A percentile compares a stretch with the other conserved stretches of the same genome.
Evolutionary conservation across 1,140 invertebrate genomes (phyloP).

Genomic region (Drosophila ananassae): DNA sequence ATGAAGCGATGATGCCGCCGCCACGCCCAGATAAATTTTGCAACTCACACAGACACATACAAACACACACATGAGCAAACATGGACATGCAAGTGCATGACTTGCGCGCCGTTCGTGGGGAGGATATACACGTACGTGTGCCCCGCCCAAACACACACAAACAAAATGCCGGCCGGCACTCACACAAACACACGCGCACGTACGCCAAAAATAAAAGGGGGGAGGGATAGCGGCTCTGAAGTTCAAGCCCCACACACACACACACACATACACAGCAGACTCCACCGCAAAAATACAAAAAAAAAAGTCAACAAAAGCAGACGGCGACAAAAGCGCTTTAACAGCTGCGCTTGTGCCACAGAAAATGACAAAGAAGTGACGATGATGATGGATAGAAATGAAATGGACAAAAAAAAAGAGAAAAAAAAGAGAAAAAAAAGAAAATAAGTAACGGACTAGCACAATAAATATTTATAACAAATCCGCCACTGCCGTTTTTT

Average conservation of each 20-base stretch:
- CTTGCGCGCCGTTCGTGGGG: conserved; percentile 51
- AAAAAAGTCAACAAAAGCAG: conserved; percentile 37
- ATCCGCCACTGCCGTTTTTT: conserved; percentile 34
- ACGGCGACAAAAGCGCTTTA: conserved; percentile 29
- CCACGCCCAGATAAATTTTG: conserved; percentile 38
- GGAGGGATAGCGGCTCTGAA: not conserved
- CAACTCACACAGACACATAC: not conserved
- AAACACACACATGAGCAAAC: not conserved
- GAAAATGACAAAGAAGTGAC: conserved; percentile 18
- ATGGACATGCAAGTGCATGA: conserved; percentile 17
- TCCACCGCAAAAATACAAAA: conserved; percentile 8
- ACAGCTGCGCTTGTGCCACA: conserved; percentile 30
- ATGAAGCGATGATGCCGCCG: conserved; percentile 12
- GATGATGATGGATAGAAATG: conserved; percentile 7
- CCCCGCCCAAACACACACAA: conserved; percentile 44
- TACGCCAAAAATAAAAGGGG: not conserved
- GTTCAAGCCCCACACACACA: conserved; percentile 36
- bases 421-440: not conserved
- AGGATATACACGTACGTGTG: conserved; percentile 64
- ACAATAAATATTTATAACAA: conserved; percentile 55
- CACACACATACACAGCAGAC: conserved; percentile 7
- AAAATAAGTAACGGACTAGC: conserved; percentile 29
- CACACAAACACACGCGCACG: not conserved
- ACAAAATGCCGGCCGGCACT: conserved; percentile 4
- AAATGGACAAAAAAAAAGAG: not conserved